Evolutionary conservation across 1,140 invertebrate genomes (phyloP), one percentile per base, ranked within the genome.

Genomic region (Lamellibrachia luymesi): DNA sequence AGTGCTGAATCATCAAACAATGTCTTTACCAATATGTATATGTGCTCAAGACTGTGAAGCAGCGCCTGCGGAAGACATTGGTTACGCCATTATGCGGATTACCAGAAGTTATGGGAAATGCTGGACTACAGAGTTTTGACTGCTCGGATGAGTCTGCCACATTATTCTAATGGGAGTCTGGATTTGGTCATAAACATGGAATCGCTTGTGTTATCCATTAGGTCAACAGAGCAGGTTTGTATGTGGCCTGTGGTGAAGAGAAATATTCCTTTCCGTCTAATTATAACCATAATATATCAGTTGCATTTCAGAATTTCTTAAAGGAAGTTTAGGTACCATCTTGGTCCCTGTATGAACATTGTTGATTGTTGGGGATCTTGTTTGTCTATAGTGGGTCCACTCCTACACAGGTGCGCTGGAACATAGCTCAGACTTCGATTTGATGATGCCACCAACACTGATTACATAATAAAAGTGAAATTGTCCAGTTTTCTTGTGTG

Each of bases 381-480:
- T 94, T 93, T 94, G 90, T 80, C 91, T 94, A 56, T 92, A 94
- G 89, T 93, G 97, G 96, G 97, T 97, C 95, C 97, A 97, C 93
- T 96, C 97, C 52, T 27, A 93, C 94, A 93, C 93, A 0, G 64
- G 4, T 4, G 13, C 64, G 25, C 64, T 80, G 64, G 13, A 80
- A 2, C 25, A 17, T 80, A 22, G 52, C 13, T 22, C 64, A 80
- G 6, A 80, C 52, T 80, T 80, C 25, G 7, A 80, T 80, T 80
- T 22, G 13, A 22, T 80, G 13, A 22, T 38, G 38, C 38, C 38
- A 38, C 38, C 38, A 38, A 38, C 17, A 22, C 64, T 80, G 64
- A 13, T 80, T 22, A 17, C 13, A 13, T 80, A 22, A 80, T 80
- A 80, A 56, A 56, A 13, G n/a, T n/a, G 64, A 80, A 80, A 80